Conservation (phyloP, 2,113 vertebrate genomes). For the Hippocampus comes region DNA sequence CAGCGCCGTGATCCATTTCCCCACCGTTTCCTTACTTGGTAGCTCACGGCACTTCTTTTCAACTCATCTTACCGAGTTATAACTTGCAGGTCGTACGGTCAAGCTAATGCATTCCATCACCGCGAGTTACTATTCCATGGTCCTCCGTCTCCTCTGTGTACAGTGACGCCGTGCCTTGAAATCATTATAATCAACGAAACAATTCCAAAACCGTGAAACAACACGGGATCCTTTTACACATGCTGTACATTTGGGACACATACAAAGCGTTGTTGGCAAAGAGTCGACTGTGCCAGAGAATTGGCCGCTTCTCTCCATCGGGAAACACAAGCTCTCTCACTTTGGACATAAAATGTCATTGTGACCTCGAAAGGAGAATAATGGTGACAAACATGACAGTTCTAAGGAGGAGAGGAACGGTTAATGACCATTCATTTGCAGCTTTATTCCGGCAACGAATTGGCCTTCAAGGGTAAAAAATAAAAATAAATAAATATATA, state of each 20-base stretch:
- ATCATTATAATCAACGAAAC: background rate
- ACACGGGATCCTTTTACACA: background rate
- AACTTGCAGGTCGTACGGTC: background rate
- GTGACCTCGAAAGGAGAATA: background rate
- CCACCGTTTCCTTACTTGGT: background rate
- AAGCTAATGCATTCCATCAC: background rate
- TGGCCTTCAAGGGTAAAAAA: no score
- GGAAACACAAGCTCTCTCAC: background rate
- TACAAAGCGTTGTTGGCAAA: background rate
- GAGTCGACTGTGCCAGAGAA: background rate
- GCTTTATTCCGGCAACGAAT: no score
- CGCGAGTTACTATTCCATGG: background rate
- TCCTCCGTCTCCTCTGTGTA: background rate
- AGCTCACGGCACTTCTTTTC: background rate
- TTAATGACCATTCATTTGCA: no score
- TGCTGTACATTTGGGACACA: background rate
- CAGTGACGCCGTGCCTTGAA: background rate
- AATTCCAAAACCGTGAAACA: background rate
- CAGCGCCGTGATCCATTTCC: background rate
- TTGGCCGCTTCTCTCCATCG: background rate
- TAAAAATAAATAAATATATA: no score
- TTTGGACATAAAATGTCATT: background rate
- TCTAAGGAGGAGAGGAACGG: no score
- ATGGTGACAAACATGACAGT: background rate
- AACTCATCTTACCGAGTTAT: background rate